Evolutionary conservation across 2,113 vertebrate species (phyloP).

Genomic region (Brachyhypopomus gauderio): DNA sequence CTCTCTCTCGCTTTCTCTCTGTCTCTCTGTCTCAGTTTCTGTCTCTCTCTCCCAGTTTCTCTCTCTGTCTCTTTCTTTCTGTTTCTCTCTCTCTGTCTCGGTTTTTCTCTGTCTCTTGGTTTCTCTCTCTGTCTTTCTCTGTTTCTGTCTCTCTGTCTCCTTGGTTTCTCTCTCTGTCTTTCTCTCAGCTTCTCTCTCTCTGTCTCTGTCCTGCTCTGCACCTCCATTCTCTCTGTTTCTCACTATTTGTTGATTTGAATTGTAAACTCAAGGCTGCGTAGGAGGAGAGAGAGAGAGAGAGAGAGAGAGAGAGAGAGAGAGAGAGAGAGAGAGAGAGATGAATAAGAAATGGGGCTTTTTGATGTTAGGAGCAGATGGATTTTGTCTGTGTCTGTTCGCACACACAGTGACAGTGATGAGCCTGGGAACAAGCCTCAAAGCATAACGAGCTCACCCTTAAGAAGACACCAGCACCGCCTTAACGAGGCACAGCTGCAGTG

Average conservation of each 20-base stretch:
- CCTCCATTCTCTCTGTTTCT: not conserved
- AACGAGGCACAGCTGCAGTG: not conserved
- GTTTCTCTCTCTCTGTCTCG: not conserved
- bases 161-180: not conserved
- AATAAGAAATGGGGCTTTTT: constrained; percentile 22
- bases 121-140: not conserved
- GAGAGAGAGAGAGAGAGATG: constrained; percentile 13
- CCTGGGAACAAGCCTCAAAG: not conserved
- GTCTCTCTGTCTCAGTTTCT: not conserved
- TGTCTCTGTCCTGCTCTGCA: no score
- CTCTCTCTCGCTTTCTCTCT: not conserved
- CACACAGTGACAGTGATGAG: constrained; percentile 9
- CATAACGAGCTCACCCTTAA: no score
- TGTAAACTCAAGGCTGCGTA: constrained; percentile 26
- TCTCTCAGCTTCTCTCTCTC: no score
- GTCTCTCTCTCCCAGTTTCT: not conserved
- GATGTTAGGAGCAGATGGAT: constrained; percentile 13
- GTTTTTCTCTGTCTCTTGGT: not conserved
- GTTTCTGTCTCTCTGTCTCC: no score
- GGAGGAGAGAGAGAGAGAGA: constrained; percentile 23
- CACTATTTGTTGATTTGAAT: constrained; percentile 15
- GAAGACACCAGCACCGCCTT: not conserved
- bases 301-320: constrained; percentile 23
- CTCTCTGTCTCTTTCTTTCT: not conserved
- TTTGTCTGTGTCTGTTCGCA: not conserved